Conservation (phyloP, 2,888 invertebrate species). For the Stenurella melanura region DNA sequence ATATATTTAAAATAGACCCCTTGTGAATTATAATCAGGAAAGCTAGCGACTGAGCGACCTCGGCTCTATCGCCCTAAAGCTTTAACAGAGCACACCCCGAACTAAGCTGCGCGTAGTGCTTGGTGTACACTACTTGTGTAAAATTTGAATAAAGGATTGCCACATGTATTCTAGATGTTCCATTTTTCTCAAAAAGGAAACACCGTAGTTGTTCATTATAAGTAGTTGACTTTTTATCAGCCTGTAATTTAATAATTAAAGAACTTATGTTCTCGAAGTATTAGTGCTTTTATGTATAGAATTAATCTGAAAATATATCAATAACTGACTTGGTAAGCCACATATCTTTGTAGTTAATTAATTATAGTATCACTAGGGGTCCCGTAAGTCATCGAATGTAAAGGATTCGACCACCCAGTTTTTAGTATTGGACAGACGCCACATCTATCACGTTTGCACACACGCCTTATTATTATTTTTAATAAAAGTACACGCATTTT, state of each 20-base stretch:
- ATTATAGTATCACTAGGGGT: slow-evolving; percentile 63
- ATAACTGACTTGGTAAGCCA: slow-evolving; percentile 46
- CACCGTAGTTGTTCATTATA: no score
- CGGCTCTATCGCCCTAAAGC: no score
- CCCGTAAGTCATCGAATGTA: slow-evolving; percentile 58
- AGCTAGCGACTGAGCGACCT: no score
- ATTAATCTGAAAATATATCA: not conserved
- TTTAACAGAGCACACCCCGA: no score
- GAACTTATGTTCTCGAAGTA: not conserved
- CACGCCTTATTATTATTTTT: slow-evolving; percentile 48
- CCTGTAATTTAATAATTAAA: not conserved
- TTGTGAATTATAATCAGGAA: no score
- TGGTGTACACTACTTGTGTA: no score
- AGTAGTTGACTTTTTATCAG: no score
- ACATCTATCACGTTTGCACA: slow-evolving; percentile 59
- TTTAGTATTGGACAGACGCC: slow-evolving; percentile 55
- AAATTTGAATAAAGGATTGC: no score
- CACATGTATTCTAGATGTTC: no score
- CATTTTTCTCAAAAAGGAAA: no score
- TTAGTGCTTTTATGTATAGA: not conserved
- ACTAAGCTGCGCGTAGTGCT: no score
- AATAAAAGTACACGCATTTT: slow-evolving; percentile 26
- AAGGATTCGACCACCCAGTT: slow-evolving; percentile 62
- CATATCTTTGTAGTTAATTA: slow-evolving; percentile 56
- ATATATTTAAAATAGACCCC: no score